Conservation (phyloP, 2,888 invertebrate species). For the Xestia sexstrigata region DNA sequence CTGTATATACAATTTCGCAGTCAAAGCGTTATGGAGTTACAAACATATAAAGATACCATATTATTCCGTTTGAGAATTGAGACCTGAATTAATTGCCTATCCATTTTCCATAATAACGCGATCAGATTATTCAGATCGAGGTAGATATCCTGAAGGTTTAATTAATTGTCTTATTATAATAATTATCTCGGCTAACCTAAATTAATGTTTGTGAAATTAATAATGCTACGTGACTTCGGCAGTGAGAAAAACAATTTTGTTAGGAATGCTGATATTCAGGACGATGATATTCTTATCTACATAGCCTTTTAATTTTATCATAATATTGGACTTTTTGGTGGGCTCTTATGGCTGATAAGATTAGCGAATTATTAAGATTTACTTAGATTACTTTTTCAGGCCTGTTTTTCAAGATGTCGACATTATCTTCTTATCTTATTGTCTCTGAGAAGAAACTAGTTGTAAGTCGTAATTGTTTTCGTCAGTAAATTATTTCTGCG, state of each 20-base stretch:
- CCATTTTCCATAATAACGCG: neutral
- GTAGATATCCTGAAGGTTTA: neutral
- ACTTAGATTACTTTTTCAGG: neutral
- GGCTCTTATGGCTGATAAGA: neutral
- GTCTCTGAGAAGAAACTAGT: too few species aligned
- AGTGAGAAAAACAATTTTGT: neutral
- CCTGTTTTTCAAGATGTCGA: neutral
- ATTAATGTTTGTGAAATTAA: slow-evolving; percentile 14
- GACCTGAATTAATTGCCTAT: slow-evolving; percentile 3
- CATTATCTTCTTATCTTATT: neutral
- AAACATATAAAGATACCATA: neutral
- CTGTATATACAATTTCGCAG: neutral
- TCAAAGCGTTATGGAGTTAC: neutral
- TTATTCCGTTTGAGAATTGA: neutral
- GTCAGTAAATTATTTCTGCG: neutral
- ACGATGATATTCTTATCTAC: neutral
- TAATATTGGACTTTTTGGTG: neutral
- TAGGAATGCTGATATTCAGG: neutral
- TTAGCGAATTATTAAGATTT: neutral
- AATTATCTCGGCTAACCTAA: slow-evolving; percentile 19
- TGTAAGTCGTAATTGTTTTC: neutral
- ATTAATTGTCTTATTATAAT: slow-evolving; percentile 28
- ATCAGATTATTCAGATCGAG: slow-evolving; percentile 8
- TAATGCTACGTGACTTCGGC: neutral
- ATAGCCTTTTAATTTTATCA: too few species aligned